A percentile compares a stretch with the other conserved stretches of the same genome.
Conservation (phyloP, 2,888 invertebrate species). For the Epicampocera succincta region DNA sequence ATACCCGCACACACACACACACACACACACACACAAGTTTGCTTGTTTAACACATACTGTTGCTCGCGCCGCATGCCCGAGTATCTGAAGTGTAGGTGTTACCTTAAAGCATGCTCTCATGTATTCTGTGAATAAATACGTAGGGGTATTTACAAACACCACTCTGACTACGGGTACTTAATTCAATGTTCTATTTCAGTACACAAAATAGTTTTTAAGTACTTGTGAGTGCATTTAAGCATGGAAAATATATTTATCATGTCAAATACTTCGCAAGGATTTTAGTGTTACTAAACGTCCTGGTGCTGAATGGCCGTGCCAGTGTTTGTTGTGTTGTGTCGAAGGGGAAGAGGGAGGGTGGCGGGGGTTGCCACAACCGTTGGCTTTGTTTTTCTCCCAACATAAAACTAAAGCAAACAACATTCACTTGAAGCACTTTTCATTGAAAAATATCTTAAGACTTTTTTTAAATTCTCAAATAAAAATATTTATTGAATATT, state of each 20-base stretch:
- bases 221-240: constrained; percentile 62
- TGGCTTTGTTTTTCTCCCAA: neutral
- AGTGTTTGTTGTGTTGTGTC: neutral
- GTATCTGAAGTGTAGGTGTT: constrained; percentile 30
- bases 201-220: constrained; percentile 53
- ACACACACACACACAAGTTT: neutral
- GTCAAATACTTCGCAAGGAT: constrained; percentile 50
- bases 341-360: neutral
- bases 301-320: neutral
- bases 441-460: too few species aligned
- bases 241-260: constrained; percentile 62
- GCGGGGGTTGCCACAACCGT: neutral
- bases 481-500: too few species aligned
- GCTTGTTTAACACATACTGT: constrained; percentile 11
- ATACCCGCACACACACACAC: neutral
- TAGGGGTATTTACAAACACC: constrained; percentile 5
- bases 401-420: too few species aligned
- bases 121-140: constrained; percentile 1
- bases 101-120: constrained; percentile 22
- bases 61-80: neutral
- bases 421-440: too few species aligned
- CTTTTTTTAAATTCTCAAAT: too few species aligned
- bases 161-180: constrained; percentile 12
- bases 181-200: constrained; percentile 15
- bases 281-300: constrained; percentile 5